These are phyloP conservation scores for Passer montanus DNA, from an alignment of 2,113 vertebrate genomes.

Conservation along the genomic window DNA sequence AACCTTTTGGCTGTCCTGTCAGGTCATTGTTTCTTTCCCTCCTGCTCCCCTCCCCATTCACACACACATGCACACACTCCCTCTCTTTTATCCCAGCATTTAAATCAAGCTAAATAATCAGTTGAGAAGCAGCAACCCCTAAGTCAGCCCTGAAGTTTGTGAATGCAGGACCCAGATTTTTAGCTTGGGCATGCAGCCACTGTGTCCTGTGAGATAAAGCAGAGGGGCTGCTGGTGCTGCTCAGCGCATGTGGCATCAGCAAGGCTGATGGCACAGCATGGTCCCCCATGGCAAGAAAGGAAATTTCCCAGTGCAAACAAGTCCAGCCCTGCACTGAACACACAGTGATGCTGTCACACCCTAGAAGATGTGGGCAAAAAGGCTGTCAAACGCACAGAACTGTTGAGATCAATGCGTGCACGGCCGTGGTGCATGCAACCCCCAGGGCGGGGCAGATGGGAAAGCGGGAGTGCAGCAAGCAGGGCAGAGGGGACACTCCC, in stretches of 20 bases:
- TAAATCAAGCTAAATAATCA: neutral
- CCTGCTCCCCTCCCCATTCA: neutral
- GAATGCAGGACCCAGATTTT: neutral
- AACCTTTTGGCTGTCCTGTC: neutral
- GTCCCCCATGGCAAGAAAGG: neutral
- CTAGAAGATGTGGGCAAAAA: neutral
- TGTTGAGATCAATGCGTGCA: neutral
- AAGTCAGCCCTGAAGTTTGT: neutral
- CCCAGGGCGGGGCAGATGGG: neutral
- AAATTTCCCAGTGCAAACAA: neutral
- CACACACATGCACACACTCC: neutral
- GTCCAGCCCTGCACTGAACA: neutral
- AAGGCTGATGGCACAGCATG: neutral
- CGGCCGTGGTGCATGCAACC: neutral
- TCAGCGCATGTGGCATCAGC: rapidly evolving
- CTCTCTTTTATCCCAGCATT: neutral
- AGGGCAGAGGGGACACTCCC: neutral
- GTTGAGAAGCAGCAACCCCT: neutral
- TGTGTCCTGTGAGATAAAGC: neutral
- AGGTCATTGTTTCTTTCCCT: neutral
- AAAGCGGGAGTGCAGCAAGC: neutral
- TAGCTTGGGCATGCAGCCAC: neutral
- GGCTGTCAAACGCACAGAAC: neutral
- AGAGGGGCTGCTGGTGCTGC: neutral
- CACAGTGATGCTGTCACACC: rapidly evolving